Conservation (phyloP, 2,797 vertebrate genomes). For the Bradypus variegatus region DNA sequence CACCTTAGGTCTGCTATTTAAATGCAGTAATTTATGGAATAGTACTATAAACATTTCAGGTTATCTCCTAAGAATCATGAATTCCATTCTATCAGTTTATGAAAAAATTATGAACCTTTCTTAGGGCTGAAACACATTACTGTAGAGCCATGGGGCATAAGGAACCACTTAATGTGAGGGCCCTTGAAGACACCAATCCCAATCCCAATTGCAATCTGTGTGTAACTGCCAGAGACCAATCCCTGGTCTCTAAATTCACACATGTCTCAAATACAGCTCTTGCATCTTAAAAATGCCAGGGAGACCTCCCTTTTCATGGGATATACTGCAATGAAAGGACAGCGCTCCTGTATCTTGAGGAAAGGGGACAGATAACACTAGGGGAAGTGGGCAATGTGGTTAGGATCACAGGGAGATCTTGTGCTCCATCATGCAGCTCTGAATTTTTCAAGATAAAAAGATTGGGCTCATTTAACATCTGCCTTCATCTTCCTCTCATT, state of each 20-base stretch:
- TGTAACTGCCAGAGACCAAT: too few species aligned
- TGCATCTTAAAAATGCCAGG: background rate
- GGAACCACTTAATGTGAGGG: background rate
- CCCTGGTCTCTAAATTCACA: background rate
- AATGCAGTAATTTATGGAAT: background rate
- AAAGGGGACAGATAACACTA: background rate
- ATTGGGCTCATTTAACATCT: background rate
- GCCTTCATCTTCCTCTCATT: background rate
- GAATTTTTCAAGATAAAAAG: conserved; percentile 2
- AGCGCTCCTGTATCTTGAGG: background rate
- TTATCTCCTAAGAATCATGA: background rate
- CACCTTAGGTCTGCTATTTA: background rate
- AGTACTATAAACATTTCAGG: background rate
- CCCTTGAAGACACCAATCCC: background rate
- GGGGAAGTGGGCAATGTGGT: background rate
- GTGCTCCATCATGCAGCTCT: background rate
- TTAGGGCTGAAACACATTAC: background rate
- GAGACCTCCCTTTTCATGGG: background rate
- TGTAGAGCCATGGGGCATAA: background rate
- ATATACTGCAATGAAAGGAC: background rate
- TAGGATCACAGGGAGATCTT: background rate
- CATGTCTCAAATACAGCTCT: background rate
- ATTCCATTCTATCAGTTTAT: background rate
- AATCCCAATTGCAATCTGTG: background rate
- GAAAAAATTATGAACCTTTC: background rate